These are phyloP conservation scores for Terebella lapidaria DNA, from an alignment of 2,888 invertebrate genomes.

Conservation along the genomic window DNA sequence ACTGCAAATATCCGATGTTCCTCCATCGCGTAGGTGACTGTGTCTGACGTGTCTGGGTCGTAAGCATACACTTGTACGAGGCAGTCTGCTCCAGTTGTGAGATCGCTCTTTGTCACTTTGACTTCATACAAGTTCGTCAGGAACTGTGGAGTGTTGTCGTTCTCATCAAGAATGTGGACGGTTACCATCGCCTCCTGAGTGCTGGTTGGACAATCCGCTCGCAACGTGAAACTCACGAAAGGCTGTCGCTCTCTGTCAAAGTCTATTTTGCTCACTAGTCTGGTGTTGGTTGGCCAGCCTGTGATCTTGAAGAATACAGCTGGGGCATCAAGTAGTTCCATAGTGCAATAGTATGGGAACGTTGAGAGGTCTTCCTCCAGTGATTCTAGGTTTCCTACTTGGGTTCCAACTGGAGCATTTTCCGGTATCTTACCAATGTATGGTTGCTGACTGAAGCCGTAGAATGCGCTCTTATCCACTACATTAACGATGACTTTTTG, in stretches of 20 bases:
- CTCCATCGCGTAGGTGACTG: neutral
- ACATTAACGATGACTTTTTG: too few species aligned
- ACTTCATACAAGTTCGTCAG: neutral
- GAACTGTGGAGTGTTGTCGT: neutral
- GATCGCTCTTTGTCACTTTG: neutral
- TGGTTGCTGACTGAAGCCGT: neutral
- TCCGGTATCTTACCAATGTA: neutral
- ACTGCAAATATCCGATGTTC: neutral
- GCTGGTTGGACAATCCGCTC: neutral
- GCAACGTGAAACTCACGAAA: neutral
- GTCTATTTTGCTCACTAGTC: neutral
- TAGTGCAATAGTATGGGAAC: neutral
- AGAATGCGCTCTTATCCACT: too few species aligned
- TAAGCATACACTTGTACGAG: neutral
- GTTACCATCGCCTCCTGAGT: neutral
- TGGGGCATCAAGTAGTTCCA: neutral
- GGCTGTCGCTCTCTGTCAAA: neutral
- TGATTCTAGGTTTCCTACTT: neutral
- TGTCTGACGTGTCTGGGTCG: conserved; percentile 1
- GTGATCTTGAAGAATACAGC: neutral
- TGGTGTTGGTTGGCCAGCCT: neutral
- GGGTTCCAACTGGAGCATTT: neutral
- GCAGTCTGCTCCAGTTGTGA: neutral
- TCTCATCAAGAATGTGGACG: neutral
- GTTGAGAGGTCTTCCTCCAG: neutral